Base-by-base conservation (phyloP, 2,113 vertebrate species). In the Setophaga petechia region DNA sequence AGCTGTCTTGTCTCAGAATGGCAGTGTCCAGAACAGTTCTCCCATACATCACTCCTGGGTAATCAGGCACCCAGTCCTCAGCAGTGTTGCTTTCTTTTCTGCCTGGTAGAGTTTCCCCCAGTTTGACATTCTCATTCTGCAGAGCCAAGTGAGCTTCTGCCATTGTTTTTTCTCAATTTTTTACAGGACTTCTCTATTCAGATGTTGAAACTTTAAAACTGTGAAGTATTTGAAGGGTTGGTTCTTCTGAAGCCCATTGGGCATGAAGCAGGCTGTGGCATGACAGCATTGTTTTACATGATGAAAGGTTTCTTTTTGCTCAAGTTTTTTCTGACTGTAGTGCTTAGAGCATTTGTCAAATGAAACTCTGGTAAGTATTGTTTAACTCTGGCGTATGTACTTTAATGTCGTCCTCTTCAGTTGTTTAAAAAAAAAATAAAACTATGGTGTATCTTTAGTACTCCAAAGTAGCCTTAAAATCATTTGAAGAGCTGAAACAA, bases 251-350 rank as follows among this genome's bases (percentile, higher is more conserved):
- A 92, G 37, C 47, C 67, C 8, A 5, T 1, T 66, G 75, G 47
- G 35, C 47, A 13, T 37, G 43, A 73, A 58, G 72, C 30, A 80
- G 20, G 21, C 43, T 88, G 51, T 74, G 68, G n/a, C 57, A 71
- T 1, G 5, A 44, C 52, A 49, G 47, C 24, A 10, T 63, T 69
- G 46, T 69, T 94, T 77, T 33, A 33, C 8, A 5, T 31, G 58
- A 69, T 67, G 81, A 85, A 83, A 62, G 47, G 43, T 71, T 77
- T 82, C 37, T 61, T 95, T 85, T 80, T 85, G n/a, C 28, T 59
- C 20, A 33, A 1, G 25, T 87, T 84, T 43, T 51, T 75, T 75
- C 44, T 71, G 49, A 41, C 22, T 71, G 20, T 58, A 52, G 46
- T 30, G 12, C 46, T 87, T 74, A 63, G 20, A 87, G 17, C 52